phyloP scores from a whole-genome alignment of 2,113 vertebrate species.

The Calypte anna region DNA sequence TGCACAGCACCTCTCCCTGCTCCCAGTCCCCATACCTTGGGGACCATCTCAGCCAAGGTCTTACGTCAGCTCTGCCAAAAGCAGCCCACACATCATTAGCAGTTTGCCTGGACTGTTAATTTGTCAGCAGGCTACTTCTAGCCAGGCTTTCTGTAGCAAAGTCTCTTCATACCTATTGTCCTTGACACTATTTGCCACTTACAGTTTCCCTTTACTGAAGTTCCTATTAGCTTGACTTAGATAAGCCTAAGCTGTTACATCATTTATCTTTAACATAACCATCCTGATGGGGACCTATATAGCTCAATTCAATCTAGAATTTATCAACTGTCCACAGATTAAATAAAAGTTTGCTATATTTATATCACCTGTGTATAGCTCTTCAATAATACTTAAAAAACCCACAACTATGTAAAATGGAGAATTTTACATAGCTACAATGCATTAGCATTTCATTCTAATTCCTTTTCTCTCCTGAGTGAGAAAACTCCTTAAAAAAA shows the following conservation, averaged over 20 bases:
- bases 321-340: background rate
- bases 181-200: background rate
- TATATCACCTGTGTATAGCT: background rate
- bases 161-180: background rate
- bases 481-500: background rate
- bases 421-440: background rate
- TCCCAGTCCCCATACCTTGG: rapidly evolving
- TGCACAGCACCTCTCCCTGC: background rate
- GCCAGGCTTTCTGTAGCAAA: background rate
- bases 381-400: background rate
- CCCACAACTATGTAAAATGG: too few relatives aligned
- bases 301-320: background rate
- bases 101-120: background rate
- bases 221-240: background rate
- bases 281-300: background rate
- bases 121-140: background rate
- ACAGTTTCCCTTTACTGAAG: background rate
- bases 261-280: background rate
- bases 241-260: background rate
- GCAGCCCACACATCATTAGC: background rate
- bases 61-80: rapidly evolving
- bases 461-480: background rate
- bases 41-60: background rate
- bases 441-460: background rate
- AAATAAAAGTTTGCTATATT: background rate